Conservation (phyloP, 2,888 invertebrate species). For the Galerucella calmariensis region DNA sequence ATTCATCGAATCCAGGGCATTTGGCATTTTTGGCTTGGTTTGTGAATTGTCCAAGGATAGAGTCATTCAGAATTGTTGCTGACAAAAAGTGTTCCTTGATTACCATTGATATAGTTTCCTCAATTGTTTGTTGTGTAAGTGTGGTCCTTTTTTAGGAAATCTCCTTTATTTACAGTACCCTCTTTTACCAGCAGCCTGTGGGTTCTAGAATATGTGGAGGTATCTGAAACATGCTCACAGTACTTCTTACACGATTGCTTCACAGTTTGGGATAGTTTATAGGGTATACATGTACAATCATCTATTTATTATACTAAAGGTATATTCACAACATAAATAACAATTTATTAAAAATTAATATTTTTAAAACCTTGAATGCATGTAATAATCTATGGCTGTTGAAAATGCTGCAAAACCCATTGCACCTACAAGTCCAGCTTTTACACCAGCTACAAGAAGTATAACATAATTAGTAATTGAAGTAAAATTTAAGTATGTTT, state of each 20-base stretch:
- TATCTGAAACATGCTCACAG: too few species aligned
- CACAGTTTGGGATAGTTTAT: too few species aligned
- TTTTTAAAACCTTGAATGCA: slow-evolving; percentile 68
- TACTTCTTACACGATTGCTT: too few species aligned
- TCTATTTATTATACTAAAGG: background rate
- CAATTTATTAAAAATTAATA: background rate
- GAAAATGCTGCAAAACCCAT: slow-evolving; percentile 98
- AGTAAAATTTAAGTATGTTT: too few species aligned
- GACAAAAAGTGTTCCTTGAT: too few species aligned
- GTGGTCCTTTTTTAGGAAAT: background rate
- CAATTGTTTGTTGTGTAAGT: slow-evolving; percentile 9
- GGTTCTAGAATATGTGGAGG: too few species aligned
- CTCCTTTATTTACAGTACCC: too few species aligned
- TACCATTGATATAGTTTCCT: background rate
- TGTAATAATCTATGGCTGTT: slow-evolving; percentile 95
- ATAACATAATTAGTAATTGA: slow-evolving; percentile 16
- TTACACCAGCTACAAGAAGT: slow-evolving; percentile 83
- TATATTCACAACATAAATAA: slow-evolving; percentile 22
- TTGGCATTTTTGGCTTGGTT: too few species aligned
- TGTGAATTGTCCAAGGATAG: too few species aligned
- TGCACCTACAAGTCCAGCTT: slow-evolving; percentile 93
- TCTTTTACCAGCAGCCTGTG: too few species aligned
- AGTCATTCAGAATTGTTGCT: too few species aligned
- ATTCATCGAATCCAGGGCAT: too few species aligned
- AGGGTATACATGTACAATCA: background rate